Evolutionary conservation across 2,113 vertebrate genomes (phyloP), one percentile per base, ranked within the genome.

Genomic region (Turnix velox): DNA sequence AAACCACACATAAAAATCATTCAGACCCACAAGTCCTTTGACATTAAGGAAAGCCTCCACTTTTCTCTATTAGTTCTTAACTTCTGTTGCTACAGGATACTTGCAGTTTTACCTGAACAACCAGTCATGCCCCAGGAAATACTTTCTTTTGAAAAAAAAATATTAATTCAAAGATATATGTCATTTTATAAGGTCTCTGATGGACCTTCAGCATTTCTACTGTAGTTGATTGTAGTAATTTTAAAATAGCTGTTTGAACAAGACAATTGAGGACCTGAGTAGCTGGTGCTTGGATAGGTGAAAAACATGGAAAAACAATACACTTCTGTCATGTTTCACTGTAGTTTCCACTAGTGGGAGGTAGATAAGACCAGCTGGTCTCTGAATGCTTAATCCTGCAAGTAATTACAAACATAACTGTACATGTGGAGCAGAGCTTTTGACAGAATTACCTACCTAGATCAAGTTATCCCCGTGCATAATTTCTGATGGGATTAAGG

Each of bases 351-450:
- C 72, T 80, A 85, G 81, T 74, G 94, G 94, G 96, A 96, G 96
- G 95, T 96, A 96, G 95, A 80, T 95, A 96, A 65, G 33, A 88
- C 92, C 84, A 79, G 84, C 91, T 95, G 91, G 91, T 96, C 92
- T 92, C 33, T 72, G 84, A 96, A 93, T 86, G 80, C 69, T 91
- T 79, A 40, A 94, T 94, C 61, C 55, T 75, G 86, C 91, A 81
- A 87, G 88, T 72, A 84, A 87, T 80, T 72, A 79, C 69, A 59
- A 73, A 92, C 28, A 4, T 58, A 76, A 74, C 81, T 62, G 52
- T 67, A 91, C 67, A 66, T 9, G 45, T 18, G 51, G 74, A 96
- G 59, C 84, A 89, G 49, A 92, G 67, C n/a, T 92, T 87, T 72
- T 51, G 45, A 39, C 0, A 49, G 79, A 88, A 90, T 45, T 84